These are phyloP conservation scores for Dolichomitus sp. DNA, from an alignment of 2,888 invertebrate species.

Conservation along the genomic window DNA sequence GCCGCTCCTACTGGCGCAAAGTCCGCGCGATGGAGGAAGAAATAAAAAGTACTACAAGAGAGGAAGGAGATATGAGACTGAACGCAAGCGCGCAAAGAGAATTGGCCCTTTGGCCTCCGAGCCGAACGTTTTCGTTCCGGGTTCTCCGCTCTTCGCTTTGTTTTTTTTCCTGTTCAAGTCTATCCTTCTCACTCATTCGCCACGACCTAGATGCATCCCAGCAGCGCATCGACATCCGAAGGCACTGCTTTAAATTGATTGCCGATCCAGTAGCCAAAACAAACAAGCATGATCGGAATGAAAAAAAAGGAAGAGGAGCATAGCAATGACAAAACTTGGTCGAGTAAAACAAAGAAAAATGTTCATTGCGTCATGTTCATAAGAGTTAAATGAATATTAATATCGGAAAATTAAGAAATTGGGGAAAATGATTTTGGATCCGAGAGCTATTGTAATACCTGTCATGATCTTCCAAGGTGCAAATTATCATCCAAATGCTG, in stretches of 20 bases:
- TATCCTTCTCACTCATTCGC: slow-evolving; percentile 14
- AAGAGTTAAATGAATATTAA: background rate
- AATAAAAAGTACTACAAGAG: slow-evolving; percentile 16
- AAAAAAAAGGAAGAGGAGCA: background rate
- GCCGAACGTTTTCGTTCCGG: slow-evolving; percentile 53
- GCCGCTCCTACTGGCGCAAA: slow-evolving; percentile 58
- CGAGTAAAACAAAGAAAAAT: background rate
- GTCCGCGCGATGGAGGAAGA: slow-evolving; percentile 36
- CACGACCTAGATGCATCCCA: slow-evolving; percentile 53
- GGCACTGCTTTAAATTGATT: slow-evolving; percentile 35
- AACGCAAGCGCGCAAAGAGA: slow-evolving; percentile 29
- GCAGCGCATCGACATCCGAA: background rate
- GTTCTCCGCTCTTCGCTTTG: slow-evolving; percentile 25
- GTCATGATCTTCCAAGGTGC: background rate
- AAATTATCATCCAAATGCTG: background rate
- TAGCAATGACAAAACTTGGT: slow-evolving; percentile 12
- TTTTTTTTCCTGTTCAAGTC: slow-evolving; percentile 21
- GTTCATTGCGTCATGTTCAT: background rate
- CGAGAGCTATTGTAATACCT: no score
- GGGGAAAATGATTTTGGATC: background rate
- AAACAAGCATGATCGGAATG: slow-evolving; percentile 21
- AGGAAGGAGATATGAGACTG: slow-evolving; percentile 46
- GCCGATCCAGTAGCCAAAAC: slow-evolving; percentile 45
- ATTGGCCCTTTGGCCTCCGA: slow-evolving; percentile 47
- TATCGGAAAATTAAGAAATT: background rate